Base-by-base conservation (phyloP, 2,113 vertebrate species). In the Glaucidium brasilianum region DNA sequence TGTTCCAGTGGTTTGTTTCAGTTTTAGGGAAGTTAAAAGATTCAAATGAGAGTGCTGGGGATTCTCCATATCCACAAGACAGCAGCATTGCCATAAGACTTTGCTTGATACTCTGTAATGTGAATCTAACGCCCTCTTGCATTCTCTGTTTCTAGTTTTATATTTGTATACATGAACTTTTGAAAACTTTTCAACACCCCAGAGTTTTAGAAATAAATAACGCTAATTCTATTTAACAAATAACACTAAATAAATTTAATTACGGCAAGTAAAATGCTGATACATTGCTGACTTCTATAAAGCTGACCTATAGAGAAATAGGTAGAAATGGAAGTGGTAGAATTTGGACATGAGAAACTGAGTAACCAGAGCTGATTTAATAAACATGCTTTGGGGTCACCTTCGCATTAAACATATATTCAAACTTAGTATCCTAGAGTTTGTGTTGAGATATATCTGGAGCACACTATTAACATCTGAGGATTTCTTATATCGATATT, bases 81-180 rank as follows among this genome's bases (percentile, higher is more conserved):
- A 53, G 10, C 19, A 55, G n/a, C 12, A 2, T 32, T 30, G 26
- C 52, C 4, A 1, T 35, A 56, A 29, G 26, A 4, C 4, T 77
- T 22, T 3, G 4, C 7, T 29, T 19, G 39, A 27, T 49, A 3
- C 1, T 25, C 11, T 8, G 0, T 17, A 13, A 16, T 23, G 35
- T 1, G 8, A 45, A 18, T 37, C 13, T 32, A 52, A 73, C 74
- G 6, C 3, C 5, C 37, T 37, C 6, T 43, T 63, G 45, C 10
- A 1, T n/a, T 30, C 25, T 39, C 15, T 34, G 12, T 32, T 62
- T 43, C 21, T 7, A 30, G 14, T 15, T 60, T 43, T 37, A 7
- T 45, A 12, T 67, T 41, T 47, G 6, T 30, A 0, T 23, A 30
- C 3, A 17, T 3, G 3, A 68, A 3, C 5, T n/a, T 64, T 1